phyloP scores from a whole-genome alignment of 2,113 vertebrate species.

The Leptodactylus fuscus region DNA sequence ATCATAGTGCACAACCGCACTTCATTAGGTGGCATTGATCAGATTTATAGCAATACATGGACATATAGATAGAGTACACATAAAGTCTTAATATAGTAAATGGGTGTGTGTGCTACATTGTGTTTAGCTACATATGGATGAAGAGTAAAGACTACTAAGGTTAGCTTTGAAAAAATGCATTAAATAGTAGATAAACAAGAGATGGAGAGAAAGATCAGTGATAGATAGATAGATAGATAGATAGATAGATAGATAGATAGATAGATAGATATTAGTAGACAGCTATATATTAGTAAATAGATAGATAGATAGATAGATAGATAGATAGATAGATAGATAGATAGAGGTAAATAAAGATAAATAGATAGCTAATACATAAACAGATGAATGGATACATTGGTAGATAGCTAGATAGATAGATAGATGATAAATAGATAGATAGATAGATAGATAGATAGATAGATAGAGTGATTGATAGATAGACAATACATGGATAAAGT shows the following conservation, averaged over 20 bases:
- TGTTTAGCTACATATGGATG: background rate
- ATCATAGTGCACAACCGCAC: slow-evolving; percentile 7
- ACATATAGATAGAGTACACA: background rate
- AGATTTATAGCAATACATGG: background rate
- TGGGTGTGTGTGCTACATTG: background rate
- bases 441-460: background rate
- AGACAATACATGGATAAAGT: too few species aligned
- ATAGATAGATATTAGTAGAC: background rate
- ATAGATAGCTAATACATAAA: background rate
- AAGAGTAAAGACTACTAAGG: background rate
- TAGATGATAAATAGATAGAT: background rate
- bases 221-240: background rate
- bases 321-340: slow-evolving; percentile 13
- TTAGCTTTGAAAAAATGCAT: too few species aligned
- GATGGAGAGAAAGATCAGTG: background rate
- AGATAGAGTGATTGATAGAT: background rate
- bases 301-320: slow-evolving; percentile 8
- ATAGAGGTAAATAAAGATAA: too few species aligned
- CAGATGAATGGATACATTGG: background rate
- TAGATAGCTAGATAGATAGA: background rate
- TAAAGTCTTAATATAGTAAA: background rate
- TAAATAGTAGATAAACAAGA: background rate
- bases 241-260: slow-evolving; percentile 3
- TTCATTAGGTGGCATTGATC: slow-evolving; percentile 24
- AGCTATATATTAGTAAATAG: too few species aligned